Percentiles rank a stretch among this genome's conserved stretches.
These are phyloP conservation scores for Stigmatopora argus DNA, from an alignment of 2,113 vertebrate species.

Conservation along the genomic window DNA sequence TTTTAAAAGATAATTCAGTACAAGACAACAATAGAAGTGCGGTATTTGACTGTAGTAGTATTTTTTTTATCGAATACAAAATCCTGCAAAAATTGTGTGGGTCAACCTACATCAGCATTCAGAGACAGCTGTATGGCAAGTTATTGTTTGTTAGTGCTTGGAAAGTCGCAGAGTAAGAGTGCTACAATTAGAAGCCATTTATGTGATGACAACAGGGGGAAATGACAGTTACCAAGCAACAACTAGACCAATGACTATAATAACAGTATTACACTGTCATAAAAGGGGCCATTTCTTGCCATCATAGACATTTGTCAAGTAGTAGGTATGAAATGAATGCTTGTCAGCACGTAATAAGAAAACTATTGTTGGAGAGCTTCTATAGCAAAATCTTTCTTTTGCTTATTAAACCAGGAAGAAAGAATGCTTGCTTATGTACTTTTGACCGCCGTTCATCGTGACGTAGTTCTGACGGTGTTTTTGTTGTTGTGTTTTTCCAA, in stretches of 20 bases:
- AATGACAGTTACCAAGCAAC: conserved; percentile 55
- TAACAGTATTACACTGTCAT: conserved; percentile 39
- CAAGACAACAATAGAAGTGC: too few relatives aligned
- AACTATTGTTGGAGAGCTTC: conserved; percentile 12
- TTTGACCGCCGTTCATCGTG: too few relatives aligned
- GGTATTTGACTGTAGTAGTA: too few relatives aligned
- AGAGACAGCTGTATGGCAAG: conserved; percentile 28
- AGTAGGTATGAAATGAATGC: neutral
- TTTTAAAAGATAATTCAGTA: too few relatives aligned
- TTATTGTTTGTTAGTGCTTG: conserved; percentile 31
- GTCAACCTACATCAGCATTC: conserved; percentile 11
- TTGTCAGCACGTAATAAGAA: neutral
- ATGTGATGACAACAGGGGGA: conserved; percentile 53
- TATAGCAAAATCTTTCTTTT: neutral
- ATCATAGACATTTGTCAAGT: neutral
- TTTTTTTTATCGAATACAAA: too few relatives aligned
- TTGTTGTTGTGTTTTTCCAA: too few relatives aligned
- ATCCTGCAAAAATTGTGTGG: conserved; percentile 5
- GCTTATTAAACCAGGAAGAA: conserved; percentile 1
- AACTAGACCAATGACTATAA: conserved; percentile 28
- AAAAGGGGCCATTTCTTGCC: conserved; percentile 27
- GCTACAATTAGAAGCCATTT: conserved; percentile 61
- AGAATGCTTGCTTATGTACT: conserved; percentile 46
- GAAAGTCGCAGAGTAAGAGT: conserved; percentile 43
- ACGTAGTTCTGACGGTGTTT: too few relatives aligned